Conservation (phyloP, 2,113 vertebrate genomes). For the Octodon degus region DNA sequence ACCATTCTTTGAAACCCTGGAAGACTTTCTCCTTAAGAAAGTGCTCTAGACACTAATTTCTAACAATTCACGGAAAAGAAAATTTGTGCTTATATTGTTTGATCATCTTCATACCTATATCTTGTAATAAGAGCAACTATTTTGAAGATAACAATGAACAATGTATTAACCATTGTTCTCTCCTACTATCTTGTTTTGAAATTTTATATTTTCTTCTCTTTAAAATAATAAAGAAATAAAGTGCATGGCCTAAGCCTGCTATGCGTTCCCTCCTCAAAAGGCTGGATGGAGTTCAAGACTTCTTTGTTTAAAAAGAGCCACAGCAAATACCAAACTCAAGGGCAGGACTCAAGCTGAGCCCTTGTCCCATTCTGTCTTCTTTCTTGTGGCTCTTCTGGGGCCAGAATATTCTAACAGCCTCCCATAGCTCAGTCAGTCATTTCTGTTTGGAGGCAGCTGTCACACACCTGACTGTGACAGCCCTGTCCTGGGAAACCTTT, state of each 20-base stretch:
- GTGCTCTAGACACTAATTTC: not conserved
- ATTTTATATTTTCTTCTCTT: too few species aligned
- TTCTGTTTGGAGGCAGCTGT: not conserved
- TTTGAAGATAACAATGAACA: too few species aligned
- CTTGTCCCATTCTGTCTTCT: not conserved
- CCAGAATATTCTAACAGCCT: not conserved
- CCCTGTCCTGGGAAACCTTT: not conserved
- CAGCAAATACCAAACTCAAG: not conserved
- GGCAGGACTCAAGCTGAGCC: not conserved
- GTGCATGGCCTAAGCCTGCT: not conserved
- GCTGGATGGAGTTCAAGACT: not conserved
- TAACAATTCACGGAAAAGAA: too few species aligned
- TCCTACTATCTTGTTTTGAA: too few species aligned
- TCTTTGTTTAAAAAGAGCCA: not conserved
- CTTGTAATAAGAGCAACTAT: too few species aligned
- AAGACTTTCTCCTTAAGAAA: constrained; percentile 6
- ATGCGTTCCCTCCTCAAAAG: not conserved
- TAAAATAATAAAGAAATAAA: not conserved
- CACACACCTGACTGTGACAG: not conserved
- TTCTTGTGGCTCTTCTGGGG: not conserved
- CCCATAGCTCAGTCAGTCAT: not conserved
- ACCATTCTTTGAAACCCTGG: not conserved
- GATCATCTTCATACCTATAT: too few species aligned
- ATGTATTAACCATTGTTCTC: too few species aligned
- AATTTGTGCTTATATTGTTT: too few species aligned